Conservation (phyloP, 2,797 vertebrate genomes). For the Forpus xanthops region DNA sequence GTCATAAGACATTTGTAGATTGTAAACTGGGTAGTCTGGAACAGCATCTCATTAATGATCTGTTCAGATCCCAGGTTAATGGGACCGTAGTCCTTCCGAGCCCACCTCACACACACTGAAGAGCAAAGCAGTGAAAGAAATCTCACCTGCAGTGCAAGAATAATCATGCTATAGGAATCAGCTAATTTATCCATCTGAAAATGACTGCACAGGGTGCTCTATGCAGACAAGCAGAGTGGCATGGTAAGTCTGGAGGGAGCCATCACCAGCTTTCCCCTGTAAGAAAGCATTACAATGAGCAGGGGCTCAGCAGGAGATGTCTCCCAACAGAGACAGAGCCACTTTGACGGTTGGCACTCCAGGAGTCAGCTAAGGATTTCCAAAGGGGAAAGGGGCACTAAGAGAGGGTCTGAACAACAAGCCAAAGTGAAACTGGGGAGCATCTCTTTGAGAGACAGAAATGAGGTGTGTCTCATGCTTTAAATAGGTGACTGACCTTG, state of each 20-base stretch:
- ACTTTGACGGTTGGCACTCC: neutral
- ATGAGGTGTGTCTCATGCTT: neutral
- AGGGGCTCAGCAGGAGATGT: neutral
- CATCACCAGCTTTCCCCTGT: neutral
- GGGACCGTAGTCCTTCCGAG: neutral
- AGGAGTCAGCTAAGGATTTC: neutral
- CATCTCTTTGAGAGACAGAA: neutral
- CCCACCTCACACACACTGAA: neutral
- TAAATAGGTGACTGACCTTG: neutral
- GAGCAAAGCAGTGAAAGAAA: neutral
- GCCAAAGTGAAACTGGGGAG: neutral
- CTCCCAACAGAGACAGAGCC: accelerated
- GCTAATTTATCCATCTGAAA: neutral
- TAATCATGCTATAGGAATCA: neutral
- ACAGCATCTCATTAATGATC: neutral
- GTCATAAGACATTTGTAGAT: neutral
- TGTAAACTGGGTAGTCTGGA: neutral
- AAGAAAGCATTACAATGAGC: neutral
- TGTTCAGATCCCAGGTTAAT: neutral
- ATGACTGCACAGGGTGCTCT: neutral
- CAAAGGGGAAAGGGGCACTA: neutral
- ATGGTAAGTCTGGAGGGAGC: neutral
- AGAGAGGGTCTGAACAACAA: neutral
- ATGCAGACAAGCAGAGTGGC: neutral
- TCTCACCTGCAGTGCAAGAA: neutral